These are phyloP conservation scores for Xanthia togata DNA, from an alignment of 2,888 invertebrate species.

Conservation along the genomic window DNA sequence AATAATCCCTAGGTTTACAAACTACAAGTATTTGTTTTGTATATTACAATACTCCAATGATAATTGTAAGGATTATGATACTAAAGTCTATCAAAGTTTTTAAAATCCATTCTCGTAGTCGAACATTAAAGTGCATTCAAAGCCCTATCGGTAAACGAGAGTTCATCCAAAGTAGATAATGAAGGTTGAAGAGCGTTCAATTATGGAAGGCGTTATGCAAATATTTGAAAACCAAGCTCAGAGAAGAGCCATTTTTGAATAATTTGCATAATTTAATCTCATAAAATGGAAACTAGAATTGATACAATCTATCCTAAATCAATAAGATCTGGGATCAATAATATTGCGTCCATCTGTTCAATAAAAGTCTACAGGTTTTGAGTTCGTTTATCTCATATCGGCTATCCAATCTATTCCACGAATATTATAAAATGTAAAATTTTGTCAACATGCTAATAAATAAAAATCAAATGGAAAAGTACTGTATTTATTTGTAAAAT, in stretches of 20 bases:
- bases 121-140: not conserved
- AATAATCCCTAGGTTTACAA: too few species aligned
- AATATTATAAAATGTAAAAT: too few species aligned
- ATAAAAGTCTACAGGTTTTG: not conserved
- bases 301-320: slow-evolving; percentile 1
- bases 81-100: too few species aligned
- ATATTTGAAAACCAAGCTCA: slow-evolving; percentile 14
- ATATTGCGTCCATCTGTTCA: not conserved
- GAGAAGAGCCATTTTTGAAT: not conserved
- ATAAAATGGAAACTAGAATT: not conserved
- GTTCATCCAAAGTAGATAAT: not conserved
- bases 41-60: too few species aligned
- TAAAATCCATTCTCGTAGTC: too few species aligned
- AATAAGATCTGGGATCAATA: slow-evolving; percentile 1
- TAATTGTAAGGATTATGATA: too few species aligned
- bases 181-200: slow-evolving; percentile 5
- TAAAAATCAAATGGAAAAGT: too few species aligned
- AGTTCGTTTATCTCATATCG: not conserved
- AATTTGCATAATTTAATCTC: slow-evolving; percentile 16
- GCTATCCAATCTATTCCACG: not conserved
- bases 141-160: not conserved
- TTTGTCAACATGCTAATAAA: too few species aligned
- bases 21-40: too few species aligned
- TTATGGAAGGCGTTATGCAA: slow-evolving; percentile 12
- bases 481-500: too few species aligned